A percentile compares a stretch with the other conserved stretches of the same genome.
These are phyloP conservation scores for Andrena camellia DNA, from an alignment of 2,888 invertebrate genomes.

Conservation along the genomic window DNA sequence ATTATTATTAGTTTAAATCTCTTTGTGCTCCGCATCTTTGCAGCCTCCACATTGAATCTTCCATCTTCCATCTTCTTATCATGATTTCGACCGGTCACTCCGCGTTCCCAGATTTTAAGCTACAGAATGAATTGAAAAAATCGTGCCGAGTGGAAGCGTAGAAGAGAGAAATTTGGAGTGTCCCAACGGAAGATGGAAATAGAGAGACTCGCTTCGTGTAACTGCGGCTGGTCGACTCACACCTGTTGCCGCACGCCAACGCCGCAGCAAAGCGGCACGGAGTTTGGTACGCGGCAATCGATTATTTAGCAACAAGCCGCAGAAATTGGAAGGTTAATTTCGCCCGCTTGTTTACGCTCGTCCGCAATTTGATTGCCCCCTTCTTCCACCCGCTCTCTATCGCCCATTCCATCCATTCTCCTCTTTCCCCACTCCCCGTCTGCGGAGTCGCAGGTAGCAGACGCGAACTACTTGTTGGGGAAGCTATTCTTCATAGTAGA, in stretches of 20 bases:
- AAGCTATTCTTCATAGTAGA: neutral
- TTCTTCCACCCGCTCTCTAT: conserved; percentile 25
- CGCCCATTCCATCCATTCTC: neutral
- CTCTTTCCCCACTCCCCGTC: conserved; percentile 7
- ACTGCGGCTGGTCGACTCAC: conserved; percentile 70
- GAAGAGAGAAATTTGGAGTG: neutral
- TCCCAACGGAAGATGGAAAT: neutral
- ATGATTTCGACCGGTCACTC: too few species aligned
- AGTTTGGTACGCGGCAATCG: conserved; percentile 78
- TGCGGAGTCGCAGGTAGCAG: neutral
- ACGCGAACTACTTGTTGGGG: conserved; percentile 5
- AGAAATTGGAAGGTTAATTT: conserved; percentile 82
- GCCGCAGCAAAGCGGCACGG: conserved; percentile 65
- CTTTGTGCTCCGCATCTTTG: too few species aligned
- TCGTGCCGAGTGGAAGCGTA: too few species aligned
- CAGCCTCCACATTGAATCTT: too few species aligned
- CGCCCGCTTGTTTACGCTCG: conserved; percentile 79
- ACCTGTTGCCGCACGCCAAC: conserved; percentile 78
- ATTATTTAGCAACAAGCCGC: conserved; percentile 82
- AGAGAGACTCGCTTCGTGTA: conserved; percentile 70
- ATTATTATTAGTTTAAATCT: too few species aligned
- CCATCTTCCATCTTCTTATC: too few species aligned
- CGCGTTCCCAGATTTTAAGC: too few species aligned
- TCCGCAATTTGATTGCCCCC: conserved; percentile 76
- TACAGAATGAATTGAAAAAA: too few species aligned